These are phyloP conservation scores for Porites lutea DNA, from an alignment of 64 coral and sea anemone genomes.

Conservation along the genomic window DNA sequence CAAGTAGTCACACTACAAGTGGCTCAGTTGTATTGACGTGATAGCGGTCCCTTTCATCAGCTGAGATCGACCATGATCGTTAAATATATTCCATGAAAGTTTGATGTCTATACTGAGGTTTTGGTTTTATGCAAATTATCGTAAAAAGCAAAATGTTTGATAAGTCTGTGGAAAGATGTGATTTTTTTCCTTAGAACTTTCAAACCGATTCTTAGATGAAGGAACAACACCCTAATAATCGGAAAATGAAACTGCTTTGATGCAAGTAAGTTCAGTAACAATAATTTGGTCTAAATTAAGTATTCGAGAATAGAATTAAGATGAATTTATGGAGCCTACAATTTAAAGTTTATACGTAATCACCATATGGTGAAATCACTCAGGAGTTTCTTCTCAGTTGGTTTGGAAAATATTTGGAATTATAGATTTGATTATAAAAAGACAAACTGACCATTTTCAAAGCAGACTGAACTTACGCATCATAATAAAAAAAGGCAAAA, in stretches of 20 bases:
- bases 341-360: not conserved
- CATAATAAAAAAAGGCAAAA: too few relatives aligned
- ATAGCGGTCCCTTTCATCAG: conserved; percentile 2
- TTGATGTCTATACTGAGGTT: conserved; percentile 25
- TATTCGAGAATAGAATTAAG: too few relatives aligned
- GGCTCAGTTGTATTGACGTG: not conserved
- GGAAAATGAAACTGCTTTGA: not conserved
- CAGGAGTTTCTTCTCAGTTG: too few relatives aligned
- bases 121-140: conserved; percentile 25
- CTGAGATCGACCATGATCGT: not conserved
- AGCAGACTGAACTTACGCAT: too few relatives aligned
- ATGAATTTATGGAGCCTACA: not conserved
- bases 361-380: not conserved
- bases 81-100: conserved; percentile 1
- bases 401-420: too few relatives aligned
- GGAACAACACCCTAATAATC: too few relatives aligned
- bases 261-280: not conserved
- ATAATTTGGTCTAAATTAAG: not conserved
- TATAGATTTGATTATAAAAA: not conserved
- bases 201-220: not conserved
- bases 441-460: too few relatives aligned
- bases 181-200: not conserved
- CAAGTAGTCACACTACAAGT: not conserved
- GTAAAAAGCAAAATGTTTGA: not conserved
- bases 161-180: not conserved